Conservation (phyloP, 2,113 vertebrate species). For the Fulica atra region DNA sequence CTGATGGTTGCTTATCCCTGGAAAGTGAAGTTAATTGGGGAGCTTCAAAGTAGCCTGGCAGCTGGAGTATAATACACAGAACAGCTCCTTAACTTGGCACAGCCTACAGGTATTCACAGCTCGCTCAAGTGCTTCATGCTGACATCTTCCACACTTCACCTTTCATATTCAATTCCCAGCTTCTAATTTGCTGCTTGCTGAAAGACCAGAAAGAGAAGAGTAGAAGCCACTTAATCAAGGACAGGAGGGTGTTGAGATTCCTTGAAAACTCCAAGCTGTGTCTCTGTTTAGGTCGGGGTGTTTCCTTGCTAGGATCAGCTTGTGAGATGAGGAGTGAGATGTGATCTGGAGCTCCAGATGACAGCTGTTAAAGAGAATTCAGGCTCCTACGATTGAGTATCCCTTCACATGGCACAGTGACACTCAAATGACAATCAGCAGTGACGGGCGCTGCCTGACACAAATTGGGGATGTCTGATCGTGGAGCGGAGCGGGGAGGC, state of each 20-base stretch:
- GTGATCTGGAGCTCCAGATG: background rate
- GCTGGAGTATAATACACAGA: background rate
- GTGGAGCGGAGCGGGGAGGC: background rate
- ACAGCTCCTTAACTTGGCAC: background rate
- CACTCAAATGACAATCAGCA: background rate
- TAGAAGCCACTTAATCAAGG: background rate
- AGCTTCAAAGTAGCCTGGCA: background rate
- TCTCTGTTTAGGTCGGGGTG: background rate
- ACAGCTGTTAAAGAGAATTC: background rate
- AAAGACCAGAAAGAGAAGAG: background rate
- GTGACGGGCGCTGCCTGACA: background rate
- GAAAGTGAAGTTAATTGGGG: background rate
- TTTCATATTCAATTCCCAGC: background rate
- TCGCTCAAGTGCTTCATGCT: background rate
- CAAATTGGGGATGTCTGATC: accelerated
- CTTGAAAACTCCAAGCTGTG: background rate
- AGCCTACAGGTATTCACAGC: background rate
- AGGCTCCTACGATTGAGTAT: too few species aligned
- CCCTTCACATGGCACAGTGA: background rate
- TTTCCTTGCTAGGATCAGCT: background rate
- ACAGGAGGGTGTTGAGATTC: background rate
- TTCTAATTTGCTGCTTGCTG: background rate
- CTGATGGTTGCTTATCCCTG: background rate
- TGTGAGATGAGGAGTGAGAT: background rate
- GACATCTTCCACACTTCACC: background rate